Evolutionary conservation across 2,888 invertebrate species (phyloP).

Genomic region (Tridacna crocea): DNA sequence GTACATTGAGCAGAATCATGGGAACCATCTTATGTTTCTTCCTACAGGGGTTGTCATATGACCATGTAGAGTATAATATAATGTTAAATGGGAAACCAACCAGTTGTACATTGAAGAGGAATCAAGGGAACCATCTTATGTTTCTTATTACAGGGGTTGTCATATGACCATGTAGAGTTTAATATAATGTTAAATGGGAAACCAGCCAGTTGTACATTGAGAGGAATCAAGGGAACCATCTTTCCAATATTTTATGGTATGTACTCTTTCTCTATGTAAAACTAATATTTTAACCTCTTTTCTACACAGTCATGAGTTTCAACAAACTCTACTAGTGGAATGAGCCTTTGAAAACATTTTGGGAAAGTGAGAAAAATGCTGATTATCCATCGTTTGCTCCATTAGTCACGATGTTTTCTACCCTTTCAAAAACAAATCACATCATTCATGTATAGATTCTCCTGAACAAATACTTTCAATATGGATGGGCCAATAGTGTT

Average conservation of each 20-base stretch:
- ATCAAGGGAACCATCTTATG: conserved; percentile 89
- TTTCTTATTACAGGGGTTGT: conserved; percentile 89
- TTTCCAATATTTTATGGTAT: conserved; percentile 97
- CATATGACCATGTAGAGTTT: conserved; percentile 97
- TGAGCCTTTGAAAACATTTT: no score
- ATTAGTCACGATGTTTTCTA: no score
- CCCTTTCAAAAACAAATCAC: no score
- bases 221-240: conserved; percentile 94
- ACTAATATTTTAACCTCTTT: no score
- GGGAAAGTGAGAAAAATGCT: no score
- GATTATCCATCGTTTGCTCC: no score
- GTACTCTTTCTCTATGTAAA: not conserved
- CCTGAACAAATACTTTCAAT: no score
- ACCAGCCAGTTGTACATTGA: conserved; percentile 92
- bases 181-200: conserved; percentile 97
- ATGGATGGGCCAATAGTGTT: no score
- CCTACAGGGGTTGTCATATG: conserved; percentile 94
- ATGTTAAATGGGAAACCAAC: conserved; percentile 89
- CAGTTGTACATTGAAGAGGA: conserved; percentile 93
- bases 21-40: conserved; percentile 90
- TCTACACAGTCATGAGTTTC: no score
- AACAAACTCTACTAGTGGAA: no score
- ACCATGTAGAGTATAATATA: conserved; percentile 92
- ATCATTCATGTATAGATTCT: no score
- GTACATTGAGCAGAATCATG: conserved; percentile 93